Evolutionary conservation across 2,113 vertebrate genomes (phyloP).

Genomic region (Amphiprion ocellaris): DNA sequence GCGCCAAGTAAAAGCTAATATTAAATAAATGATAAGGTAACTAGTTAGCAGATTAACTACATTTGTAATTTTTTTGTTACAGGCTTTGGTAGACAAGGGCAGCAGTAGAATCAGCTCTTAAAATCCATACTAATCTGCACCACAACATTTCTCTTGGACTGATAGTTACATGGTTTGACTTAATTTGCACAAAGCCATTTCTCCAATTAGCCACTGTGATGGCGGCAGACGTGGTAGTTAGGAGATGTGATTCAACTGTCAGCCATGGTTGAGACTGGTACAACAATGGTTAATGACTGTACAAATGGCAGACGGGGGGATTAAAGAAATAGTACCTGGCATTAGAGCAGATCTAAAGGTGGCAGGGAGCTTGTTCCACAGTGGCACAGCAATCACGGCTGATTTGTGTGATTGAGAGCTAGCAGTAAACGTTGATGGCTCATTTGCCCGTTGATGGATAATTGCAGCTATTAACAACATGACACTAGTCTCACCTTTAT

Average conservation of each 20-base stretch:
- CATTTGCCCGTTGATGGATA: conserved; percentile 75
- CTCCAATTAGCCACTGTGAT: neutral
- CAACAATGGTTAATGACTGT: conserved; percentile 33
- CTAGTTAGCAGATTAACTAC: too few species aligned
- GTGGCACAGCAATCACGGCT: conserved; percentile 58
- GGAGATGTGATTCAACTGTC: conserved; percentile 22
- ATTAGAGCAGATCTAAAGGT: conserved; percentile 48
- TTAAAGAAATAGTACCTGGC: conserved; percentile 42
- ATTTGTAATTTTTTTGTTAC: too few species aligned
- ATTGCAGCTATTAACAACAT: conserved; percentile 75
- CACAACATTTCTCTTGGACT: too few species aligned
- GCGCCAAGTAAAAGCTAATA: too few species aligned
- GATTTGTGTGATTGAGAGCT: conserved; percentile 71
- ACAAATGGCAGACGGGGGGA: conserved; percentile 31
- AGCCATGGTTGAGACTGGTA: conserved; percentile 15
- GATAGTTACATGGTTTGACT: neutral
- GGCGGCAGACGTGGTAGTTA: conserved; percentile 4
- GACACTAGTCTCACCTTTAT: conserved; percentile 75
- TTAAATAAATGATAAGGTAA: too few species aligned
- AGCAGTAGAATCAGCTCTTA: too few species aligned
- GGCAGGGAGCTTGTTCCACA: conserved; percentile 39
- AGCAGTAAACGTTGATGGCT: conserved; percentile 72
- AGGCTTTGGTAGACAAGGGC: too few species aligned
- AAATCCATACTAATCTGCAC: too few species aligned
- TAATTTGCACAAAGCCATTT: neutral